A percentile compares a stretch with the other conserved stretches of the same genome.
These are phyloP conservation scores for Sinocyclocheilus anophthalmus DNA, from an alignment of 2,113 vertebrate species.

Conservation along the genomic window DNA sequence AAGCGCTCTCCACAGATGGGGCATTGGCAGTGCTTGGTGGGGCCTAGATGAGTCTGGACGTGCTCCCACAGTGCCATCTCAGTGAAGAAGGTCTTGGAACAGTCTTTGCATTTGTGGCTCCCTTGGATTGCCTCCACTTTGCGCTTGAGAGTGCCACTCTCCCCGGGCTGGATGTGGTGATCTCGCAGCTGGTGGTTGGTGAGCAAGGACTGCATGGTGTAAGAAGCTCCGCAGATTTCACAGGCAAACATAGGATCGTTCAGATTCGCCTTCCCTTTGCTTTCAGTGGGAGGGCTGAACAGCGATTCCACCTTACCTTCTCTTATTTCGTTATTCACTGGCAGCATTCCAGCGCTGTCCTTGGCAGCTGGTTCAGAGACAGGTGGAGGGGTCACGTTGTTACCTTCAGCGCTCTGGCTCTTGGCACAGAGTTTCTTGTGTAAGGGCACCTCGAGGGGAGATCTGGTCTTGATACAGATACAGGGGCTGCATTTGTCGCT, in stretches of 20 bases:
- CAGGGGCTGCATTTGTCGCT: constrained; percentile 98
- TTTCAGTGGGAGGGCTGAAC: constrained; percentile 79
- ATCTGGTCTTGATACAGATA: constrained; percentile 96
- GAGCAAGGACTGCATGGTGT: constrained; percentile 96
- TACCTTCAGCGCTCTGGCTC: constrained; percentile 88
- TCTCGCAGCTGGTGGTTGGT: constrained; percentile 97
- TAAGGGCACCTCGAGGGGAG: constrained; percentile 92
- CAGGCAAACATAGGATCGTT: constrained; percentile 94
- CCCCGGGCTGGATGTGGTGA: constrained; percentile 95
- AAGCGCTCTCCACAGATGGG: constrained; percentile 98
- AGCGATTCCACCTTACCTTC: constrained; percentile 77
- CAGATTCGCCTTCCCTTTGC: constrained; percentile 91
- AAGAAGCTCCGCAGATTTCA: constrained; percentile 97
- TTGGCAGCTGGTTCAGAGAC: constrained; percentile 83
- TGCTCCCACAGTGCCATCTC: constrained; percentile 97
- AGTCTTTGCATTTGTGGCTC: constrained; percentile 97
- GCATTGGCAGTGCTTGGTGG: constrained; percentile 99
- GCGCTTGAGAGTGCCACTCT: constrained; percentile 91
- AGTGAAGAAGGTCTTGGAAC: constrained; percentile 97
- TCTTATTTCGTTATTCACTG: constrained; percentile 89
- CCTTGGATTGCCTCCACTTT: constrained; percentile 98
- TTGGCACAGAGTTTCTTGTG: constrained; percentile 92
- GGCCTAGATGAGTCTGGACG: constrained; percentile 97
- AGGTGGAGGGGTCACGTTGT: constrained; percentile 63
- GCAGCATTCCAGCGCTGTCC: constrained; percentile 86